phyloP scores from a whole-genome alignment of 2,797 vertebrate species.

The Oceanodroma leucorhoa region DNA sequence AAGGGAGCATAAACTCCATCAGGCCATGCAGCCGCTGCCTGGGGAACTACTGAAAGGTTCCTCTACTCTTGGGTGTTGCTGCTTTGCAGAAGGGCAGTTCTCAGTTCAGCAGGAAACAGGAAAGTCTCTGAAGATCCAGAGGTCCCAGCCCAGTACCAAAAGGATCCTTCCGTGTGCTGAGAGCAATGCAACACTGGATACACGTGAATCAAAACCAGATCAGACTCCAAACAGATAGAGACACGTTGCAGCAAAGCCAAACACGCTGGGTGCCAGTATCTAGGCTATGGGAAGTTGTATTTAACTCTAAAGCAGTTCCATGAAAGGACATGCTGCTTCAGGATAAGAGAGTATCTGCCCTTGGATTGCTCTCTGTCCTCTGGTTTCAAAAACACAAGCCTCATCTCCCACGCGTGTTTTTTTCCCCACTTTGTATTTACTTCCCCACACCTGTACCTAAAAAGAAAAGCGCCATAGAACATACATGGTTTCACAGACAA shows the following conservation, averaged over 20 bases:
- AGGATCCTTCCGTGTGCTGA: background rate
- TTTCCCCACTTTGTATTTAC: background rate
- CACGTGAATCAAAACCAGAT: fast-evolving
- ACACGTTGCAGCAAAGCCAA: background rate
- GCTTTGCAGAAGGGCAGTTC: background rate
- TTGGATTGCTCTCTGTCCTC: background rate
- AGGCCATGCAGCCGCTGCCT: fast-evolving
- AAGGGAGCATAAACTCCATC: background rate
- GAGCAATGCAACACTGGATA: background rate
- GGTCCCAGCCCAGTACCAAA: background rate
- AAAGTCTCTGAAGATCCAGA: background rate
- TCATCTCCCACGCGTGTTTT: fast-evolving
- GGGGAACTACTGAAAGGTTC: background rate
- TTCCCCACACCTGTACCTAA: background rate
- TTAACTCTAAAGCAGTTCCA: background rate
- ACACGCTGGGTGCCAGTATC: fast-evolving
- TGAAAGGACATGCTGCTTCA: background rate
- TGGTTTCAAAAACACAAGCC: background rate
- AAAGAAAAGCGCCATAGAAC: fast-evolving
- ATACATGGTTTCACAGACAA: background rate
- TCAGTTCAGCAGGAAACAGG: background rate
- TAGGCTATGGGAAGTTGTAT: background rate
- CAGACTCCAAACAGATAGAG: background rate
- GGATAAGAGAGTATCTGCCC: background rate
- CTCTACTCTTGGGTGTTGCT: background rate